Percentiles rank a stretch among this genome's conserved stretches.
Conservation (phyloP, 2,888 invertebrate genomes). For the Synergus itoensis region DNA sequence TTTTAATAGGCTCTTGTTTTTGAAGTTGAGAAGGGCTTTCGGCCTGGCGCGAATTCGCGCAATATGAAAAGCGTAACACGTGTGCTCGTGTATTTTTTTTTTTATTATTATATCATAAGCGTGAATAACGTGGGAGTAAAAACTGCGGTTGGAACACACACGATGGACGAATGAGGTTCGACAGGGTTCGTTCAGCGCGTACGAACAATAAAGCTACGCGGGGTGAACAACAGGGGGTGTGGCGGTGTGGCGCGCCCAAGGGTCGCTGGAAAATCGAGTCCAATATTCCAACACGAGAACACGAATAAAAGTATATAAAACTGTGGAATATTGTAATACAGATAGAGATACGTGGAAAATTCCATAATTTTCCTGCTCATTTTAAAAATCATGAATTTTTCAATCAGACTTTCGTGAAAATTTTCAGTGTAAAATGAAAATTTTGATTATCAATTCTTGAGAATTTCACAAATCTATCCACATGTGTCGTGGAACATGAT, state of each 20-base stretch:
- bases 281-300: background rate
- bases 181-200: slow-evolving; percentile 12
- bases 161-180: slow-evolving; percentile 17
- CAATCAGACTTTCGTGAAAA: too few species aligned
- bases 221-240: slow-evolving; percentile 29
- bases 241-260: background rate
- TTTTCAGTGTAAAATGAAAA: too few species aligned
- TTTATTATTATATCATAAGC: slow-evolving; percentile 36
- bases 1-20: slow-evolving; percentile 26
- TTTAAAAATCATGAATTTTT: too few species aligned
- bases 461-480: too few species aligned
- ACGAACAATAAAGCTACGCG: slow-evolving; percentile 4
- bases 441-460: too few species aligned
- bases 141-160: slow-evolving; percentile 22
- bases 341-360: too few species aligned
- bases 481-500: background rate
- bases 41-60: slow-evolving; percentile 22
- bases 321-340: background rate
- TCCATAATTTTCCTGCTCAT: too few species aligned
- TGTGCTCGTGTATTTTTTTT: slow-evolving; percentile 23
- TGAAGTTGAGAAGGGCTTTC: background rate
- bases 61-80: slow-evolving; percentile 33
- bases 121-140: slow-evolving; percentile 41
- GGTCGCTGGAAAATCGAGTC: slow-evolving; percentile 15
- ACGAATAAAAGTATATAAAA: slow-evolving; percentile 10